These are phyloP conservation scores for Menidia menidia DNA, from an alignment of 2,797 vertebrate genomes.

Conservation along the genomic window DNA sequence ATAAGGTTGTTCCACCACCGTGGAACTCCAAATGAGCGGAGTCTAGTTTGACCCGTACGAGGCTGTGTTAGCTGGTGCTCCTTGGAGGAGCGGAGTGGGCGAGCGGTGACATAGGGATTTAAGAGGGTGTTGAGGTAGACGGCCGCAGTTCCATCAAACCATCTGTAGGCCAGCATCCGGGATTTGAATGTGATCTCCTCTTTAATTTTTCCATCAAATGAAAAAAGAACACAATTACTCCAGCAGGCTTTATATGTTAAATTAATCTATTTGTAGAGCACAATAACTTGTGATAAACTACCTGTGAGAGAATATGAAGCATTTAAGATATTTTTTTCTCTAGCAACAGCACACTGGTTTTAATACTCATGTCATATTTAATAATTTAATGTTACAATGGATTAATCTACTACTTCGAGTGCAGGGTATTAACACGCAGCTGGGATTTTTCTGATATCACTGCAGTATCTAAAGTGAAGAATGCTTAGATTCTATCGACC, in stretches of 20 bases:
- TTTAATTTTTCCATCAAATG: no score
- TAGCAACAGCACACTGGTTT: neutral
- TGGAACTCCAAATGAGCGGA: no score
- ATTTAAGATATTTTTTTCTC: neutral
- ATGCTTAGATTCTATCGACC: neutral
- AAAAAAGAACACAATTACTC: no score
- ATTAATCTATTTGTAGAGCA: neutral
- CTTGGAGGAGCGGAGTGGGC: no score
- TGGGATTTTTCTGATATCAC: neutral
- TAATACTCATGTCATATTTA: neutral
- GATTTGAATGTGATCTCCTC: no score
- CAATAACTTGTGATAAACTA: neutral
- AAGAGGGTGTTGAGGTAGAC: no score
- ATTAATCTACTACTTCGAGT: neutral
- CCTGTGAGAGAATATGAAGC: neutral
- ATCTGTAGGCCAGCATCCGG: no score
- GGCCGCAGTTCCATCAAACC: no score
- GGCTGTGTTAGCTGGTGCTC: no score
- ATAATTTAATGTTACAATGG: neutral
- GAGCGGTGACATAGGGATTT: no score
- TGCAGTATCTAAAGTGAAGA: neutral
- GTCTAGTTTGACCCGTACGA: no score
- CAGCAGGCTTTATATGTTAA: neutral
- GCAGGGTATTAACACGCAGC: neutral
- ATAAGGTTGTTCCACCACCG: no score